A percentile compares a stretch with the other conserved stretches of the same genome.
Conservation (phyloP, 1,140 invertebrate genomes). For the Ruditapes philippinarum region DNA sequence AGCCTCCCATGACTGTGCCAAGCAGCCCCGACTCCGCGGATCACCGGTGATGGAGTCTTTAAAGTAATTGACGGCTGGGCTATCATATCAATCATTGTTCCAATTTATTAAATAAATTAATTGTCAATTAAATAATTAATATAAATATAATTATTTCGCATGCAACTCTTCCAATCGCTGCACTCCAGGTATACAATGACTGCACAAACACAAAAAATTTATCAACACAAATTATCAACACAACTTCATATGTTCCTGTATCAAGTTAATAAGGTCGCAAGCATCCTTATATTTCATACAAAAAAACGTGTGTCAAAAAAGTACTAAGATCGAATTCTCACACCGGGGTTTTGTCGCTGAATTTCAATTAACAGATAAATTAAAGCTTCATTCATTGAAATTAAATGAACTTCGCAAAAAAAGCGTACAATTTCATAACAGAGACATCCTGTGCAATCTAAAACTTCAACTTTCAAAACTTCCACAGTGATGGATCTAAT, state of each 20-base stretch:
- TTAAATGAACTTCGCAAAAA: not conserved
- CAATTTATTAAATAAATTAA: too few relatives aligned
- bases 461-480: not conserved
- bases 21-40: not conserved
- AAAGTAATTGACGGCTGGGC: conserved; percentile 45
- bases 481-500: too few relatives aligned
- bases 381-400: not conserved
- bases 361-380: conserved; percentile 29
- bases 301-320: not conserved
- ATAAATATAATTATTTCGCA: too few relatives aligned
- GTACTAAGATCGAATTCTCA: conserved; percentile 1
- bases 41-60: conserved; percentile 35
- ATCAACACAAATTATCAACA: too few relatives aligned
- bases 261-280: too few relatives aligned
- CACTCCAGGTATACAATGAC: too few relatives aligned
- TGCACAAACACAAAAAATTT: too few relatives aligned
- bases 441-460: not conserved
- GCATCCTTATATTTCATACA: too few relatives aligned
- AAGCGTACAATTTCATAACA: conserved; percentile 13
- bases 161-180: too few relatives aligned
- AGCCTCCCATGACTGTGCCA: conserved; percentile 48
- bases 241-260: too few relatives aligned
- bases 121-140: too few relatives aligned
- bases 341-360: conserved; percentile 13
- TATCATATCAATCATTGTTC: conserved; percentile 65